Conservation (phyloP, 30 jellyfish, hydroid and myxozoan genomes). For the Sanderia malayensis region DNA sequence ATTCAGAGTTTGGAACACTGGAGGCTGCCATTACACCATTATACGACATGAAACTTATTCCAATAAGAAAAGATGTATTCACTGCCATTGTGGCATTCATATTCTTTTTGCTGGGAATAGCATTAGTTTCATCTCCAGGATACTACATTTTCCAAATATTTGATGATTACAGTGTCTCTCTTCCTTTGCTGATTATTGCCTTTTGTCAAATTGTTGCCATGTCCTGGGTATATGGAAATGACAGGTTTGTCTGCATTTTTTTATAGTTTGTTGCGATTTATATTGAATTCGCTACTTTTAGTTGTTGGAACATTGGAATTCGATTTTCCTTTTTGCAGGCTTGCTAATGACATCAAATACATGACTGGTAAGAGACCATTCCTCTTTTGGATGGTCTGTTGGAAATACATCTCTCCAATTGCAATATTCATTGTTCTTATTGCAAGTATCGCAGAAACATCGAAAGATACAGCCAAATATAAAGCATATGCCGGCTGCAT, state of each 20-base stretch:
- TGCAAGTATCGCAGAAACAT: constrained; percentile 67
- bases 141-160: constrained; percentile 81
- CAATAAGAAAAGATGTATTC: constrained; percentile 69
- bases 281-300: too few relatives aligned
- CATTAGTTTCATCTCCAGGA: constrained; percentile 81
- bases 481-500: constrained; percentile 83
- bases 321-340: constrained; percentile 36
- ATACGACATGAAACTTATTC: constrained; percentile 77
- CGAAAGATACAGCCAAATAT: constrained; percentile 63
- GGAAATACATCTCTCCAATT: constrained; percentile 95
- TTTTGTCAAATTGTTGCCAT: constrained; percentile 77
- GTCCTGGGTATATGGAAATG: constrained; percentile 95
- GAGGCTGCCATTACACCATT: constrained; percentile 92
- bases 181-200: constrained; percentile 81
- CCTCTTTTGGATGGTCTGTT: constrained; percentile 86
- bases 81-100: constrained; percentile 74
- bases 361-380: constrained; percentile 94
- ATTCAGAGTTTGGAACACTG: constrained; percentile 92
- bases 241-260: constrained; percentile 82
- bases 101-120: constrained; percentile 79
- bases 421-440: constrained; percentile 74
- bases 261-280: too few relatives aligned
- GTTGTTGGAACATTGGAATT: too few relatives aligned
- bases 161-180: constrained; percentile 84
- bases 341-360: constrained; percentile 84